Conservation (phyloP, 2,113 vertebrate species). For the Kryptolebias marmoratus region DNA sequence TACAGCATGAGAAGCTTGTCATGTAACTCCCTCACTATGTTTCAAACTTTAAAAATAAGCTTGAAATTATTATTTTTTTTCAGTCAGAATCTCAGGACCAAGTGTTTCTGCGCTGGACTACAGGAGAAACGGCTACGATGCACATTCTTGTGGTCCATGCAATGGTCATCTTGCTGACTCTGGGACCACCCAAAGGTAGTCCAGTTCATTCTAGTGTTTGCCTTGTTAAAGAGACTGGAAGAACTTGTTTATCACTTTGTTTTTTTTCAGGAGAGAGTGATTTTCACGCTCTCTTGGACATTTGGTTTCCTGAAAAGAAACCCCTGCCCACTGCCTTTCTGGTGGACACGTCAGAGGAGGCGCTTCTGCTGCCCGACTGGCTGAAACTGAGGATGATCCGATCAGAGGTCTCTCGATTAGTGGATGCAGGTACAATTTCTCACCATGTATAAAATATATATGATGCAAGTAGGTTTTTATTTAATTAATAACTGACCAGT, state of each 20-base stretch:
- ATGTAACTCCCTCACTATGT: too few species aligned
- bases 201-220: background rate
- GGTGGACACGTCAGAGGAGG: slow-evolving; percentile 97
- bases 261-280: slow-evolving; percentile 84
- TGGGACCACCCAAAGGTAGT: slow-evolving; percentile 91
- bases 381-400: slow-evolving; percentile 97
- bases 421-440: slow-evolving; percentile 88
- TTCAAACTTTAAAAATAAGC: too few species aligned
- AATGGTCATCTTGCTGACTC: slow-evolving; percentile 96
- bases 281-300: slow-evolving; percentile 89
- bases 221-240: background rate
- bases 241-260: slow-evolving; percentile 1
- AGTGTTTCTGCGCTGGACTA: slow-evolving; percentile 95
- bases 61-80: background rate
- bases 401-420: slow-evolving; percentile 92
- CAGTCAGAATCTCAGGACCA: slow-evolving; percentile 98
- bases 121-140: slow-evolving; percentile 97
- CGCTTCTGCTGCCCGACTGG: slow-evolving; percentile 95
- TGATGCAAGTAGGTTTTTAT: background rate
- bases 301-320: slow-evolving; percentile 97
- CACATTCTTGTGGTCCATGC: slow-evolving; percentile 98
- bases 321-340: slow-evolving; percentile 96
- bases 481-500: background rate
- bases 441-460: background rate
- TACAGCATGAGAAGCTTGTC: too few species aligned